Conservation (phyloP, 2,113 vertebrate genomes). For the Kobus ellipsiprymnus region DNA sequence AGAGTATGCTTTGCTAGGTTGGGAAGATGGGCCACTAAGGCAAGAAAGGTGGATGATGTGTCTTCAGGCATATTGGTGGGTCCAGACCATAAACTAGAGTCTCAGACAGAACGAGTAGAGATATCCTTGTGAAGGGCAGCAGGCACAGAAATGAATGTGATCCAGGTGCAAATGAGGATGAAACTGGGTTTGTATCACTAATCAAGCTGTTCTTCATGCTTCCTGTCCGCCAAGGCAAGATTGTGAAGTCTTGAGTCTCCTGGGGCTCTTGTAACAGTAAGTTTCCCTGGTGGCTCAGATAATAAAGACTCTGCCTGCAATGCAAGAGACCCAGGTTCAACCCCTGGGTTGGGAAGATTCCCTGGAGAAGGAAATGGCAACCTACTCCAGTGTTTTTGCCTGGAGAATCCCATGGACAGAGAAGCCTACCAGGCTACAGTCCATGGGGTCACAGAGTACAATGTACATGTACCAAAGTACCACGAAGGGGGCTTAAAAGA, state of each 20-base stretch:
- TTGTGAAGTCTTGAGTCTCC: neutral
- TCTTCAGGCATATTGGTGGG: neutral
- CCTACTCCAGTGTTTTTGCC: neutral
- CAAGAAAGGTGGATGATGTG: neutral
- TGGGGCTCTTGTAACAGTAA: neutral
- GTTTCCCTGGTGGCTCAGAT: neutral
- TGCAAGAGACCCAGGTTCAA: neutral
- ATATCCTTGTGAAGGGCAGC: neutral
- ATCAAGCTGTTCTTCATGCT: neutral
- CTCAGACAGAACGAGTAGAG: neutral
- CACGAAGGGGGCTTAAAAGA: neutral
- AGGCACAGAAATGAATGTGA: neutral
- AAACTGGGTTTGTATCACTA: neutral
- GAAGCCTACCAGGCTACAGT: neutral
- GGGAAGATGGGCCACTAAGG: neutral
- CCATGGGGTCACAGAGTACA: neutral
- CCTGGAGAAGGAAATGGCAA: neutral
- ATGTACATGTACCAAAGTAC: neutral
- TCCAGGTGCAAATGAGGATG: neutral
- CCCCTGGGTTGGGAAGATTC: neutral
- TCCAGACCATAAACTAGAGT: neutral
- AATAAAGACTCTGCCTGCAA: neutral
- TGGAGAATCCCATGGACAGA: neutral
- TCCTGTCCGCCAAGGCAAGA: neutral
- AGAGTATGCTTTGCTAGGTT: neutral